Evolutionary conservation across 2,888 invertebrate genomes (phyloP).

Genomic region (Mimumesa dahlbomi): DNA sequence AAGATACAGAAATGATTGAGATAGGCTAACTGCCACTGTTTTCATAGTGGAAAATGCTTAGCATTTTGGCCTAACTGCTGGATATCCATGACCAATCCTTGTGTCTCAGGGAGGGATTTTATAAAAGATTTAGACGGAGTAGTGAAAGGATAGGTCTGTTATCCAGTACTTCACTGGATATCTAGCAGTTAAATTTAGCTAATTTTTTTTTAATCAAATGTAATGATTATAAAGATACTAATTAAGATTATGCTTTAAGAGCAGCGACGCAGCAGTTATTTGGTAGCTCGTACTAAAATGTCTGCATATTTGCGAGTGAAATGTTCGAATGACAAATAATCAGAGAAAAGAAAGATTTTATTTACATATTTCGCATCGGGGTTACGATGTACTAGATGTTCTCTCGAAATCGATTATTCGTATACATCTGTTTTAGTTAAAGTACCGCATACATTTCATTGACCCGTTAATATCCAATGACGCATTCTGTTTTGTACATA

Average conservation of each 20-base stretch:
- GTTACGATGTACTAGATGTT: constrained; percentile 28
- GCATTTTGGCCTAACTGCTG: constrained; percentile 69
- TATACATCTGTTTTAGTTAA: constrained; percentile 32
- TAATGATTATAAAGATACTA: constrained; percentile 57
- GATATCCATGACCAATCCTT: constrained; percentile 68
- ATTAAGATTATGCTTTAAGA: constrained; percentile 61
- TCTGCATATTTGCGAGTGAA: constrained; percentile 33
- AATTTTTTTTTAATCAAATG: constrained; percentile 66
- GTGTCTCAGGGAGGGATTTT: constrained; percentile 73
- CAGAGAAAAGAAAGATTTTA: constrained; percentile 28
- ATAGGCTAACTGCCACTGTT: constrained; percentile 71
- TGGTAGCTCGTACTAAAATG: constrained; percentile 51
- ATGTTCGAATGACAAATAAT: constrained; percentile 27
- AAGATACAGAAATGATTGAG: constrained; percentile 76
- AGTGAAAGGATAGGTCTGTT: constrained; percentile 59
- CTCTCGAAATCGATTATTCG: constrained; percentile 30
- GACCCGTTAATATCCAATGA: constrained; percentile 45
- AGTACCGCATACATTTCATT: constrained; percentile 43
- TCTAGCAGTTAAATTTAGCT: constrained; percentile 71
- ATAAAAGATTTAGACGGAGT: constrained; percentile 64
- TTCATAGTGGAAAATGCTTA: constrained; percentile 62
- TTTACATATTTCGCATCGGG: constrained; percentile 49
- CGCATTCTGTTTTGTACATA: constrained; percentile 50
- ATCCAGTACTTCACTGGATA: constrained; percentile 62
- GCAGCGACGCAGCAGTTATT: constrained; percentile 60